Percentiles rank a stretch among this genome's conserved stretches.
phyloP scores from a whole-genome alignment of 2,888 invertebrate species.

The Perdita meconis region DNA sequence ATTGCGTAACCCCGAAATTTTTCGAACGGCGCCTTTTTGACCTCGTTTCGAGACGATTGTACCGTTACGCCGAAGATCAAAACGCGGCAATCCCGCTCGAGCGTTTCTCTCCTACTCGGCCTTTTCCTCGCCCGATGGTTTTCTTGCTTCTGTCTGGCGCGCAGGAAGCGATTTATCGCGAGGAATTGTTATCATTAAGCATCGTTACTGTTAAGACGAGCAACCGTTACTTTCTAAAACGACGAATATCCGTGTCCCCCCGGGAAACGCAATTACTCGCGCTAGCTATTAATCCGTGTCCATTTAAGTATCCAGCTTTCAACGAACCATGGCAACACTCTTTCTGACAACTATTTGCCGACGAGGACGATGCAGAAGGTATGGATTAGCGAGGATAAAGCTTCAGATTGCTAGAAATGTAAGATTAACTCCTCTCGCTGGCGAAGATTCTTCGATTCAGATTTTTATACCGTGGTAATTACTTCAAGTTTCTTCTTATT shows the following conservation, averaged over 20 bases:
- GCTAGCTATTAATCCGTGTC: too few relatives aligned
- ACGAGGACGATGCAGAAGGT: too few relatives aligned
- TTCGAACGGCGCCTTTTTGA: slow-evolving; percentile 50
- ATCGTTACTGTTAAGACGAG: neutral
- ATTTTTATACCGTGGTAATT: too few relatives aligned
- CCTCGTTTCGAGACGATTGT: slow-evolving; percentile 47
- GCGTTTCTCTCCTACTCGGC: neutral
- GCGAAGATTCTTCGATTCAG: too few relatives aligned
- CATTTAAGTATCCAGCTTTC: too few relatives aligned
- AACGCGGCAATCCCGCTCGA: neutral
- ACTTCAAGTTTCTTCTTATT: too few relatives aligned
- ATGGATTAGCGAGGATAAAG: too few relatives aligned
- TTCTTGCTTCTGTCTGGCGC: slow-evolving; percentile 23
- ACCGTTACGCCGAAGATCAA: slow-evolving; percentile 41
- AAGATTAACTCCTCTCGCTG: too few relatives aligned
- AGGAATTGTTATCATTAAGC: slow-evolving; percentile 10
- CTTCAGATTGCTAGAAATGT: too few relatives aligned
- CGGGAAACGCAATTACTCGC: neutral
- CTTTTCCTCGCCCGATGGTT: slow-evolving; percentile 9
- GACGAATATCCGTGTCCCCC: neutral
- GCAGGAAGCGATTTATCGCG: slow-evolving; percentile 41
- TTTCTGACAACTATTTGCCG: too few relatives aligned
- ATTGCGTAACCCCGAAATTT: slow-evolving; percentile 53
- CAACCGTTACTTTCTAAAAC: neutral
- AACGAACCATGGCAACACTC: too few relatives aligned